Percentiles rank a stretch among this genome's conserved stretches.
Conservation (phyloP, 2,113 vertebrate species). For the Sturnus vulgaris region DNA sequence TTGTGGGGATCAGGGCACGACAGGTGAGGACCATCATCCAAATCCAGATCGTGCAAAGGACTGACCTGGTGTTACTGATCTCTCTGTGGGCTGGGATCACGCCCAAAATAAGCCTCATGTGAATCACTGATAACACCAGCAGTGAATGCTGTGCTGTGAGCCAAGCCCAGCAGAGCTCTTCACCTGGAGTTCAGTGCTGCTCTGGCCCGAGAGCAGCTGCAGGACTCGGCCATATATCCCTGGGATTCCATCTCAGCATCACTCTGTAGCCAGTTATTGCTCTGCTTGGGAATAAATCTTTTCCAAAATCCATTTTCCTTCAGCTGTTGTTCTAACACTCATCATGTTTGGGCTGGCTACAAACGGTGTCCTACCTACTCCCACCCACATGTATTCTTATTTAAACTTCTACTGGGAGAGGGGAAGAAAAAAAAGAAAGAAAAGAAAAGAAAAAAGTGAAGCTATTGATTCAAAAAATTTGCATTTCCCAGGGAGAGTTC, state of each 20-base stretch:
- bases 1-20: fast-evolving
- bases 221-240: not conserved
- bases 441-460: not conserved
- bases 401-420: not conserved
- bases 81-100: not conserved
- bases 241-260: not conserved
- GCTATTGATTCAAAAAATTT: not conserved
- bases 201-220: fast-evolving
- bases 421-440: too few relatives aligned
- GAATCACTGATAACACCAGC: not conserved
- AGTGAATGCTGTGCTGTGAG: not conserved
- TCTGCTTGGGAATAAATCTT: not conserved
- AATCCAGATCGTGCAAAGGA: not conserved
- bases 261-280: not conserved
- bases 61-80: fast-evolving
- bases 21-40: not conserved
- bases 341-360: not conserved
- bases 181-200: not conserved
- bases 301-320: not conserved
- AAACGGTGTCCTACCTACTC: not conserved
- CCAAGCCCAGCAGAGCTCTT: not conserved
- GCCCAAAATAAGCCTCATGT: not conserved
- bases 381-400: not conserved
- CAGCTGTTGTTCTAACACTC: not conserved
- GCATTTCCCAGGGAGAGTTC: conserved; percentile 26